phyloP scores from a whole-genome alignment of 2,888 invertebrate species.

The Halictus quadricinctus region DNA sequence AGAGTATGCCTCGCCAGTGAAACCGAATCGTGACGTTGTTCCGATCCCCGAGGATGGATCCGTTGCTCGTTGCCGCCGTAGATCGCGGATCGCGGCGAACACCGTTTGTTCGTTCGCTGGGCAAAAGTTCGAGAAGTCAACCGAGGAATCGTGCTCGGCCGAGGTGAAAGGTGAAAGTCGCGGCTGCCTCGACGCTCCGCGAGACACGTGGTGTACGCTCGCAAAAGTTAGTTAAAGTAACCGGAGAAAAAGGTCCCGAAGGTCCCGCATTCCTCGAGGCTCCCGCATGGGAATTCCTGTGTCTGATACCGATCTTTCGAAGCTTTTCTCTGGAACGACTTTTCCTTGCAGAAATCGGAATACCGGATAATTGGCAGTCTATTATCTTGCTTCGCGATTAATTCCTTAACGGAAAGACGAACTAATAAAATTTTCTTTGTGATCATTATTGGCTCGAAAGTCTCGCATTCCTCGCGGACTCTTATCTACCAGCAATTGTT shows the following conservation, averaged over 20 bases:
- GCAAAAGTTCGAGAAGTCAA: conserved; percentile 74
- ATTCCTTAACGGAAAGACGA: neutral
- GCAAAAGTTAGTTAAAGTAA: neutral
- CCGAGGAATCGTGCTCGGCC: conserved; percentile 70
- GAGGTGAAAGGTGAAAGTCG: conserved; percentile 82
- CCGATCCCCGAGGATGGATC: conserved; percentile 7
- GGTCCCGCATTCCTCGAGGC: neutral
- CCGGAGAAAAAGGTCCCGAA: neutral
- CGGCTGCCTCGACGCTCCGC: conserved; percentile 28
- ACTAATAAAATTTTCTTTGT: neutral
- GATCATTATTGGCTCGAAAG: neutral
- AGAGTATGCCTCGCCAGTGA: conserved; percentile 54
- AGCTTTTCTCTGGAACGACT: neutral
- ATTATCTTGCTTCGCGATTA: neutral
- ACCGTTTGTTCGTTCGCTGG: conserved; percentile 18
- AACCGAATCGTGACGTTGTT: conserved; percentile 69
- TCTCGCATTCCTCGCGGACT: neutral
- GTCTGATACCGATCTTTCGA: neutral
- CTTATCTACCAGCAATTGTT: neutral
- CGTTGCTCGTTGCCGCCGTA: neutral
- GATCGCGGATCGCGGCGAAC: conserved; percentile 15
- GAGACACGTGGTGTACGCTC: neutral
- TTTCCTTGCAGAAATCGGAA: neutral
- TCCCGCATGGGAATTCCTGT: neutral
- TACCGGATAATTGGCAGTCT: neutral